These are phyloP conservation scores for Vireo griseus DNA, from an alignment of 2,797 vertebrate species.

Conservation along the genomic window DNA sequence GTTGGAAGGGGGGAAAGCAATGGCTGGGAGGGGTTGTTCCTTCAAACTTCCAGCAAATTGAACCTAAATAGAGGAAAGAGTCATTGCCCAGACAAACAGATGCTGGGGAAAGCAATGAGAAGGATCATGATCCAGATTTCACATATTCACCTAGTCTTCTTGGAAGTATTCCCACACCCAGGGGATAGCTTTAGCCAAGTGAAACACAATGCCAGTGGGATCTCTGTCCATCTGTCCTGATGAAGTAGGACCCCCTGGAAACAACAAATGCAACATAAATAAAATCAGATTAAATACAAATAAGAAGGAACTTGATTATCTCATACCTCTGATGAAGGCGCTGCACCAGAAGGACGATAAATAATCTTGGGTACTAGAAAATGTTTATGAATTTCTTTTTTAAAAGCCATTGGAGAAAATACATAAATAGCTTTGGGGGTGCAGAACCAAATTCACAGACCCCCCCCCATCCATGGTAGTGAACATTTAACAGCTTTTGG, in stretches of 20 bases:
- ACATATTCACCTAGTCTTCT: background rate
- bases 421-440: background rate
- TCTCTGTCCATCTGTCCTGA: background rate
- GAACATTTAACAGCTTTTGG: background rate
- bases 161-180: background rate
- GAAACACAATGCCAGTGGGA: background rate
- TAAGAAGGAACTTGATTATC: background rate
- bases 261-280: background rate
- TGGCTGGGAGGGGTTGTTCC: background rate
- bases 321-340: background rate
- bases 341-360: background rate
- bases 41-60: background rate
- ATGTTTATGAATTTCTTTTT: background rate
- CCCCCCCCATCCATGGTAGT: background rate
- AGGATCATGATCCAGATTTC: background rate
- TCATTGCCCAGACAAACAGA: background rate
- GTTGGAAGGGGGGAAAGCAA: background rate
- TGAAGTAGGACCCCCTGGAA: background rate
- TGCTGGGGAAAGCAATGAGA: background rate
- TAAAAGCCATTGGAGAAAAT: background rate
- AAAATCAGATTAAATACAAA: background rate
- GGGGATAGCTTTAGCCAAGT: background rate
- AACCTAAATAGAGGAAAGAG: background rate
- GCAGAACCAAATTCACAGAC: background rate
- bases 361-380: background rate